Conservation (phyloP, 2,888 invertebrate genomes). For the Pristionchus fissidentatus region DNA sequence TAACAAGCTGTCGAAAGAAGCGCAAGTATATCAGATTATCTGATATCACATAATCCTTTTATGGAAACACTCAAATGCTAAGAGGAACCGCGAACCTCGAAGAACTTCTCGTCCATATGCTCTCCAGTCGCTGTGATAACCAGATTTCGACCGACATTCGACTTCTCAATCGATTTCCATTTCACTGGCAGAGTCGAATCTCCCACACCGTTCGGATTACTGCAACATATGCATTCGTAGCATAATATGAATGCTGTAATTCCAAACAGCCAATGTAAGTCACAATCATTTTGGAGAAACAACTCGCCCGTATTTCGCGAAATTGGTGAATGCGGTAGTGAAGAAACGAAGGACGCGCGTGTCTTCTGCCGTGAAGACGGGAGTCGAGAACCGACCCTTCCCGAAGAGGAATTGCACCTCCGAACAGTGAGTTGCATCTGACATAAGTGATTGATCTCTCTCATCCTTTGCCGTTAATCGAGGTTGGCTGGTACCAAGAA, state of each 20-base stretch:
- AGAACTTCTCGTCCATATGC: not conserved
- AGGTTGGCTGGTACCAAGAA: no score
- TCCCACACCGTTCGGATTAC: not conserved
- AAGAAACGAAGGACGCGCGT: not conserved
- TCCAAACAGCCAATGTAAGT: no score
- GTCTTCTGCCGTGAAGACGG: not conserved
- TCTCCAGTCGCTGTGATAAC: not conserved
- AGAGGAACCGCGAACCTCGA: not conserved
- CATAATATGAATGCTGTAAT: not conserved
- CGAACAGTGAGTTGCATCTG: slow-evolving; percentile 22
- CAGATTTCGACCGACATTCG: not conserved
- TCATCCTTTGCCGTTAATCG: not conserved
- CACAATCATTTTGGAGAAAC: no score
- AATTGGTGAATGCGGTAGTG: slow-evolving; percentile 42
- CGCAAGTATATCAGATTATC: no score
- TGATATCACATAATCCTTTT: no score
- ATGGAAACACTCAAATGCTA: no score
- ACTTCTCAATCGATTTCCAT: not conserved
- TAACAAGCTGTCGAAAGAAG: no score
- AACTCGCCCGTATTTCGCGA: slow-evolving; percentile 42
- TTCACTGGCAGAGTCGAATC: not conserved
- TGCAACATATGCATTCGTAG: not conserved
- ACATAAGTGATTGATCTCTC: not conserved
- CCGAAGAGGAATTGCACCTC: slow-evolving; percentile 23
- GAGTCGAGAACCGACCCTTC: not conserved